A percentile compares a stretch with the other conserved stretches of the same genome.
Conservation (phyloP, 2,888 invertebrate genomes). For the Acronicta alni region DNA sequence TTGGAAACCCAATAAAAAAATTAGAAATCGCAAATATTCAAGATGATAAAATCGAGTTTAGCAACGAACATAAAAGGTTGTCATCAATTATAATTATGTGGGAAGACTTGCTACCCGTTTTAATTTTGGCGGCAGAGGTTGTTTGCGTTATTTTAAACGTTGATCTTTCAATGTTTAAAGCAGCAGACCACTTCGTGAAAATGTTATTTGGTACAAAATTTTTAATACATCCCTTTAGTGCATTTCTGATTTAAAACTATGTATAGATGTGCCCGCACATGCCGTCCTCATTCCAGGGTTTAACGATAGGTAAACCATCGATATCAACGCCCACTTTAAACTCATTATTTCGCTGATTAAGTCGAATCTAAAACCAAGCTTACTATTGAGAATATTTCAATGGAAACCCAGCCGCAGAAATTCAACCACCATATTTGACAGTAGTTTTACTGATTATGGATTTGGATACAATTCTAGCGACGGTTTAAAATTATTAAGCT, state of each 20-base stretch:
- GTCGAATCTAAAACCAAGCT: too few relatives aligned
- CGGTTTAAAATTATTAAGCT: slow-evolving; percentile 24
- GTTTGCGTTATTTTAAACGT: slow-evolving; percentile 25
- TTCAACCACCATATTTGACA: background rate
- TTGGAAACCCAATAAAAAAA: too few relatives aligned
- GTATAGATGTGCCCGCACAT: slow-evolving; percentile 18
- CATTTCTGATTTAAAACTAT: slow-evolving; percentile 33
- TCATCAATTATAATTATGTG: background rate
- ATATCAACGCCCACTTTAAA: background rate
- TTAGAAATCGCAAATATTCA: too few relatives aligned
- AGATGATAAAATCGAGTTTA: too few relatives aligned
- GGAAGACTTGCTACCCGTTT: slow-evolving; percentile 30
- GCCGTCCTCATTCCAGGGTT: slow-evolving; percentile 33
- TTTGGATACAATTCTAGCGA: slow-evolving; percentile 10
- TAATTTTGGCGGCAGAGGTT: slow-evolving; percentile 9
- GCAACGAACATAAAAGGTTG: background rate
- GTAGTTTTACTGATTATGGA: background rate
- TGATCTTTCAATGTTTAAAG: slow-evolving; percentile 9
- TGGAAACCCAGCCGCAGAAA: too few relatives aligned
- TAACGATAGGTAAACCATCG: slow-evolving; percentile 15
- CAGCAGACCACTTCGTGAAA: slow-evolving; percentile 35
- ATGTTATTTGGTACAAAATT: slow-evolving; percentile 48
- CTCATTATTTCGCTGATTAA: background rate
- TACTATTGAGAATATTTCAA: too few relatives aligned
- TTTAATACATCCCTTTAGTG: slow-evolving; percentile 9